Conservation (phyloP, 2,113 vertebrate genomes). For the Neogale vison region DNA sequence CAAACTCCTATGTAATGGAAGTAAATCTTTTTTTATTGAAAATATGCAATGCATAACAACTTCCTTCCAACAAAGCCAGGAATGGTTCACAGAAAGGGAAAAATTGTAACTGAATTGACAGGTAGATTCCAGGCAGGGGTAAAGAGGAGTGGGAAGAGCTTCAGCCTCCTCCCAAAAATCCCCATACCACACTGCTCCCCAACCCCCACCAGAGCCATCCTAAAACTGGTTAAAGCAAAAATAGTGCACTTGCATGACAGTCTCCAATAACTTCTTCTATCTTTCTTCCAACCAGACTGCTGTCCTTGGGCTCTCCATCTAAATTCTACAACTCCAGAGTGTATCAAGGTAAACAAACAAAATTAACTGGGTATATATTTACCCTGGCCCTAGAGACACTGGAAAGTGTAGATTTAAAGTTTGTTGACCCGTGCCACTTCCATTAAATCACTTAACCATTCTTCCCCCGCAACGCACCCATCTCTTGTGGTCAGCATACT, state of each 20-base stretch:
- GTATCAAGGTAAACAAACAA: background rate
- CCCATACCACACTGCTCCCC: fast-evolving
- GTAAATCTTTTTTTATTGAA: conserved; percentile 66
- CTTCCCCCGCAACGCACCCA: background rate
- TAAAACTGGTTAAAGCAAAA: background rate
- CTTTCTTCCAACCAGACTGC: background rate
- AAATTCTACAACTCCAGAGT: background rate
- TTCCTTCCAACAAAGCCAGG: conserved; percentile 35
- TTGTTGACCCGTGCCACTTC: background rate
- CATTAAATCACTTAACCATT: background rate
- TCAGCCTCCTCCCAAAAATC: background rate
- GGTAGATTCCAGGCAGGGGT: background rate
- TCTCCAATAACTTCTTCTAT: background rate
- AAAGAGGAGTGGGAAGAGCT: background rate
- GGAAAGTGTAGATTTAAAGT: background rate
- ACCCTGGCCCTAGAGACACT: background rate
- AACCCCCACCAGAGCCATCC: background rate
- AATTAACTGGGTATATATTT: background rate
- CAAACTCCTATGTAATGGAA: conserved; percentile 56
- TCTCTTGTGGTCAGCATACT: background rate
- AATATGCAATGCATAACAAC: conserved; percentile 37
- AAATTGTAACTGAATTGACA: background rate
- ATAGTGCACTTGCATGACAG: background rate
- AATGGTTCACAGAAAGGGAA: background rate
- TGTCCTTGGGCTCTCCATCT: background rate